Evolutionary conservation across 2,797 vertebrate species (phyloP).

Genomic region (Siniperca undulata): DNA sequence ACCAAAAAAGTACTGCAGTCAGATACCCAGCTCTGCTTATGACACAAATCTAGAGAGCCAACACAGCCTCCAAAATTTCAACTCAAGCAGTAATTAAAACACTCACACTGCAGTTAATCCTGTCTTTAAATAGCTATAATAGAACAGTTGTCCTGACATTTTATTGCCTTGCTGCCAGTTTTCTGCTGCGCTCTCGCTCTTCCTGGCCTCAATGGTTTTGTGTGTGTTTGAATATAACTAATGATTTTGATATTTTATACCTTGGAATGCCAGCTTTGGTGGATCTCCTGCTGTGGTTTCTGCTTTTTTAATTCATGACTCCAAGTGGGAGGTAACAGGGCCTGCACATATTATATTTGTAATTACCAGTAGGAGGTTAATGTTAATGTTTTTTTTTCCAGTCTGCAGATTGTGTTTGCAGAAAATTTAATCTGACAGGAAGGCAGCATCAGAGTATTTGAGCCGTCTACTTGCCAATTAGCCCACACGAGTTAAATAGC

Average conservation of each 20-base stretch:
- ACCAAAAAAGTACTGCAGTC: not conserved
- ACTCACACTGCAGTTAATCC: constrained; percentile 36
- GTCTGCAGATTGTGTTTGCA: constrained; percentile 54
- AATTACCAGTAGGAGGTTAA: constrained; percentile 66
- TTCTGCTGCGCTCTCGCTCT: constrained; percentile 17
- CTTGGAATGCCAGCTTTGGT: constrained; percentile 34
- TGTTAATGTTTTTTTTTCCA: constrained; percentile 31
- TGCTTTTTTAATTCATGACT: constrained; percentile 44
- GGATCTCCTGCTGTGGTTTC: constrained; percentile 47
- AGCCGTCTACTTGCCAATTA: constrained; percentile 57
- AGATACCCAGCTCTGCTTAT: constrained; percentile 2
- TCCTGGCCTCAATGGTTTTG: constrained; percentile 9
- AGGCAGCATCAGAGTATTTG: constrained; percentile 35
- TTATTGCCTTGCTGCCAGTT: constrained; percentile 34
- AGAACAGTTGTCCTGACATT: constrained; percentile 53
- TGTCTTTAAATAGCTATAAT: constrained; percentile 57
- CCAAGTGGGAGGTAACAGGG: constrained; percentile 41
- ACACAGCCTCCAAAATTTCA: constrained; percentile 18
- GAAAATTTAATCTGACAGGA: constrained; percentile 59
- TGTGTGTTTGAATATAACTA: constrained; percentile 41
- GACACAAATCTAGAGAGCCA: constrained; percentile 15
- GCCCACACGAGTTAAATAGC: constrained; percentile 50
- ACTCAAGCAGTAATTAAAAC: constrained; percentile 47
- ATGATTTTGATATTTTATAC: constrained; percentile 56
- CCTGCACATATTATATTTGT: constrained; percentile 55